These are phyloP conservation scores for Drosophila mimica DNA, from an alignment of 2,888 invertebrate species.

Conservation along the genomic window DNA sequence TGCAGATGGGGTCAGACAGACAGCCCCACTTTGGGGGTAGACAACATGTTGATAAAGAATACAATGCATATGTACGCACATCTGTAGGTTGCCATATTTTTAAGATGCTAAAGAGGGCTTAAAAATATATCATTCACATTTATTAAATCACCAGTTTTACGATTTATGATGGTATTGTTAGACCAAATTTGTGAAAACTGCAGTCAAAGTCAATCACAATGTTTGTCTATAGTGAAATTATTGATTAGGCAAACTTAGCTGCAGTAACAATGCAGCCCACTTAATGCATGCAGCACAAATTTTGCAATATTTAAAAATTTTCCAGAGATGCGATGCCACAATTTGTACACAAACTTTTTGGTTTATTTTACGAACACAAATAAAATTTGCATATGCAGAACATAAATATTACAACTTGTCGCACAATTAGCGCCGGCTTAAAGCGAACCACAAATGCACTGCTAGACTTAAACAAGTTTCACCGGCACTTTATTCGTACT, in stretches of 20 bases:
- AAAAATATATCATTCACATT: background rate
- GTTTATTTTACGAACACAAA: constrained; percentile 46
- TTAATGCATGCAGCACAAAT: background rate
- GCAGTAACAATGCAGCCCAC: background rate
- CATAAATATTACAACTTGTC: constrained; percentile 12
- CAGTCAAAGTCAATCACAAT: background rate
- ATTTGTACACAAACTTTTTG: constrained; percentile 46
- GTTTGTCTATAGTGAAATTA: background rate
- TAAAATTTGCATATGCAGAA: constrained; percentile 3
- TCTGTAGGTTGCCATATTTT: background rate
- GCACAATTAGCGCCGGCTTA: background rate
- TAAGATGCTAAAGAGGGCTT: background rate
- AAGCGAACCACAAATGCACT: background rate
- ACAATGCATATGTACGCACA: background rate
- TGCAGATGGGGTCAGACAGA: background rate
- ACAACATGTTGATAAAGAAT: constrained; percentile 2
- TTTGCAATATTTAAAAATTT: background rate
- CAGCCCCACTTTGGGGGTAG: background rate
- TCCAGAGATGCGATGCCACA: constrained; percentile 8
- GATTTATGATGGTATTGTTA: background rate
- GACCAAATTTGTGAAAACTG: background rate
- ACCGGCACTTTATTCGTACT: background rate
- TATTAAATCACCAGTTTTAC: background rate
- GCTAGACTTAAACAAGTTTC: too few species aligned
- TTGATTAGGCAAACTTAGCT: constrained; percentile 4